phyloP scores from a whole-genome alignment of 2,888 invertebrate species.

The Azorinus chamasolen region DNA sequence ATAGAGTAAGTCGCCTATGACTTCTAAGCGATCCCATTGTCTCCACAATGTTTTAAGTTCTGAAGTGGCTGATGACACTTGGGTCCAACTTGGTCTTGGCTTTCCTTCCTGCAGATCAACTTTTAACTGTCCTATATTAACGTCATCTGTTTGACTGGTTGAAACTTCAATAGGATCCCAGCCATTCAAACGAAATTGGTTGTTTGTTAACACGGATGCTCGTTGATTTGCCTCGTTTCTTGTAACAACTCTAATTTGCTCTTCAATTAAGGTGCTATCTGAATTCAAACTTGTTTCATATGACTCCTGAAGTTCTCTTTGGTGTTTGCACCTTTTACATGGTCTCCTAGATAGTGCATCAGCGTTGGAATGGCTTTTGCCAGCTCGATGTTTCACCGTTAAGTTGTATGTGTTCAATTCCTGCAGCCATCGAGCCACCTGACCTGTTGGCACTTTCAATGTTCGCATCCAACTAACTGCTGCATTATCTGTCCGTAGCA shows the following conservation, averaged over 20 bases:
- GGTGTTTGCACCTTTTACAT: conserved; percentile 41
- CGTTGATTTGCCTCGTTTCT: not conserved
- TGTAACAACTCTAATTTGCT: conserved; percentile 2
- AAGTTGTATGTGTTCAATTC: conserved; percentile 45
- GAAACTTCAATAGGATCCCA: conserved; percentile 16
- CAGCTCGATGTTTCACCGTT: conserved; percentile 25
- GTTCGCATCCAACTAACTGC: conserved; percentile 50
- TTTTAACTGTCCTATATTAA: conserved; percentile 18
- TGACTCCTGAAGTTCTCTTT: conserved; percentile 20
- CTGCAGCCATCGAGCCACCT: conserved; percentile 47
- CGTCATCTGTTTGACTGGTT: conserved; percentile 17
- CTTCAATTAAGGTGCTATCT: not conserved
- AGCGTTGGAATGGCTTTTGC: conserved; percentile 29
- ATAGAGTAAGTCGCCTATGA: conserved; percentile 49
- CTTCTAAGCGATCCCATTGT: conserved; percentile 57
- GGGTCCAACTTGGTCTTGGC: conserved; percentile 26
- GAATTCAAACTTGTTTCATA: not conserved
- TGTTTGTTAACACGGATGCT: not conserved
- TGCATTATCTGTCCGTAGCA: conserved; percentile 38
- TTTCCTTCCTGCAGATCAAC: not conserved
- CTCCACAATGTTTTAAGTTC: conserved; percentile 49
- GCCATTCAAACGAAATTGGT: conserved; percentile 23
- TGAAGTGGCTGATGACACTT: conserved; percentile 13
- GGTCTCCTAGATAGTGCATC: conserved; percentile 31
- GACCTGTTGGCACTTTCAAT: conserved; percentile 49